Conservation (phyloP, 2,113 vertebrate species). For the Corythoichthys intestinalis region DNA sequence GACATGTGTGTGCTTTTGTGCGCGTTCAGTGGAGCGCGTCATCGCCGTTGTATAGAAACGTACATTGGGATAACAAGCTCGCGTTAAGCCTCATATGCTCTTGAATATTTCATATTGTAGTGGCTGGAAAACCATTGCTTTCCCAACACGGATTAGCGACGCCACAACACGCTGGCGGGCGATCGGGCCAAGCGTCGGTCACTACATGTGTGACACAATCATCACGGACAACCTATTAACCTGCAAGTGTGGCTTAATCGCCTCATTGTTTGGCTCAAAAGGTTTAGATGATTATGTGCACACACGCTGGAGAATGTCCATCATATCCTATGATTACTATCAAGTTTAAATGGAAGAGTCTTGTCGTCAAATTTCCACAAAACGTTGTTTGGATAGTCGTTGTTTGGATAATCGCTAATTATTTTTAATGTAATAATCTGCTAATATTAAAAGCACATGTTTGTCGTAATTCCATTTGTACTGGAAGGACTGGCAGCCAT, state of each 20-base stretch:
- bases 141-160: not conserved
- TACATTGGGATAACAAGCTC: not conserved
- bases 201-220: not conserved
- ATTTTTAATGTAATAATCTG: no score
- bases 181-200: not conserved
- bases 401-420: no score
- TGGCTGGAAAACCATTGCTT: not conserved
- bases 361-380: not conserved
- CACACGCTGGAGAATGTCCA: not conserved
- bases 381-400: no score
- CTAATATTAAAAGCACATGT: no score
- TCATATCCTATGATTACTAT: not conserved
- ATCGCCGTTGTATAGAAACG: not conserved
- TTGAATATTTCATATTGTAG: not conserved
- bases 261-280: not conserved
- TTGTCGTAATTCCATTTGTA: no score
- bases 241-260: not conserved
- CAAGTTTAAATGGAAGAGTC: not conserved
- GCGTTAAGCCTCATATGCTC: not conserved
- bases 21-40: not conserved
- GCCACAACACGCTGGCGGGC: not conserved
- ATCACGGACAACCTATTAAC: conserved; percentile 1
- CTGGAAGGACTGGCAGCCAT: no score
- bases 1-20: not conserved
- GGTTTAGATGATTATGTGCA: not conserved